Conservation (phyloP, 1,140 invertebrate genomes). For the Temnothorax curvispinosus region DNA sequence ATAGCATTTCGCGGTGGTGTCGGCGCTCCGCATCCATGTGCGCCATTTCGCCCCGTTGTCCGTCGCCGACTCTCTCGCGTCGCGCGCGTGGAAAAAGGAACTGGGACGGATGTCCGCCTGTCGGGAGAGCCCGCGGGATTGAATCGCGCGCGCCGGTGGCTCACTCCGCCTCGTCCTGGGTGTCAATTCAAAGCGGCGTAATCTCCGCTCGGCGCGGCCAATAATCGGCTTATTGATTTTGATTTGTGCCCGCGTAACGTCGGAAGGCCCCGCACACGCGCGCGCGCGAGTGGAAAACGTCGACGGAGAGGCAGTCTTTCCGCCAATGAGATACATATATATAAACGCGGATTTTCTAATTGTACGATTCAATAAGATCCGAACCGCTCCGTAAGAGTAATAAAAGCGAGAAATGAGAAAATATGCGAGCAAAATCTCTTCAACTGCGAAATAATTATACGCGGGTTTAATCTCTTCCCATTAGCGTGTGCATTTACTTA, state of each 20-base stretch:
- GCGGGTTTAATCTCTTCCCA: neutral
- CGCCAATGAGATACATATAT: neutral
- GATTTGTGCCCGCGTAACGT: constrained; percentile 69
- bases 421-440: neutral
- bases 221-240: constrained; percentile 83
- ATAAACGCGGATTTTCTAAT: neutral
- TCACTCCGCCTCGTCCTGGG: constrained; percentile 66
- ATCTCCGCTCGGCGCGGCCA: constrained; percentile 78
- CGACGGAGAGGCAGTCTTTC: neutral
- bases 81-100: constrained; percentile 71
- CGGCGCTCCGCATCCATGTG: neutral
- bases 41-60: neutral
- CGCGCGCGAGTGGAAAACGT: neutral
- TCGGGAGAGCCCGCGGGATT: constrained; percentile 73
- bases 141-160: constrained; percentile 66
- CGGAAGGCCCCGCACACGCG: neutral
- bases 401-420: neutral
- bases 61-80: neutral
- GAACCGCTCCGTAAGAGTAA: neutral
- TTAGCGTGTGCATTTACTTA: neutral
- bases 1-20: constrained; percentile 7
- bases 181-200: constrained; percentile 81
- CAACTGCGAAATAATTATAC: neutral
- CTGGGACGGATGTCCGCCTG: constrained; percentile 78
- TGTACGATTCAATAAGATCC: neutral